A percentile compares a stretch with the other conserved stretches of the same genome.
phyloP scores from a whole-genome alignment of 1,140 invertebrate species.

The Solen grandis region DNA sequence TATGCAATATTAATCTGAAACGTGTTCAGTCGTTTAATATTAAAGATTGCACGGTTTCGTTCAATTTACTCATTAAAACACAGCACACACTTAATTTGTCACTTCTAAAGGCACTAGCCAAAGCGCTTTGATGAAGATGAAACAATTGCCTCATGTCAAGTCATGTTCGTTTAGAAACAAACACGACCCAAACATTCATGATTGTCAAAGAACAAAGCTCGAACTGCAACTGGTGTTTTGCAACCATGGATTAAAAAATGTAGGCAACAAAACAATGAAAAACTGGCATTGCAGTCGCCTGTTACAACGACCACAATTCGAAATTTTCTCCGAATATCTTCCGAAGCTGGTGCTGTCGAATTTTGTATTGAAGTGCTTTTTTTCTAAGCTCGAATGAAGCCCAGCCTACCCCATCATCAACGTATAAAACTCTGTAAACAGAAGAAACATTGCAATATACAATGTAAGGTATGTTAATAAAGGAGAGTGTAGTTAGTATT shows the following conservation, averaged over 20 bases:
- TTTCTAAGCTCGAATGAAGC: background rate
- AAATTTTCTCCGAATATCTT: no score
- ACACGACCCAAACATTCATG: no score
- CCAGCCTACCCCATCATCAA: slow-evolving; percentile 69
- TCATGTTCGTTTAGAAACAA: no score
- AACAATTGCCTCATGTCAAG: no score
- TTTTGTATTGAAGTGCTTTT: background rate
- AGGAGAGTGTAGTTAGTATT: slow-evolving; percentile 11
- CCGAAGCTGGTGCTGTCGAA: background rate
- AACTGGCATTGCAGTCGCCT: background rate
- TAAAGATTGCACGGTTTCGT: no score
- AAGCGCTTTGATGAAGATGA: no score
- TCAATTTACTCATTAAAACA: no score
- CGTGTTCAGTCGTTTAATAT: no score
- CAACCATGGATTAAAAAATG: no score
- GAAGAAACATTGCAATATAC: slow-evolving; percentile 59
- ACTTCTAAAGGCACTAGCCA: no score
- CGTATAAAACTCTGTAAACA: slow-evolving; percentile 70
- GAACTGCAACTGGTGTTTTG: background rate
- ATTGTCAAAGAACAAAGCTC: background rate
- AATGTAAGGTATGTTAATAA: slow-evolving; percentile 15
- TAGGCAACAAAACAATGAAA: background rate
- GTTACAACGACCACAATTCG: background rate
- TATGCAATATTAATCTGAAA: no score
- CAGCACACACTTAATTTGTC: no score